phyloP scores from a whole-genome alignment of 2,113 vertebrate genomes.

The Cyphomyrus plagiostoma region DNA sequence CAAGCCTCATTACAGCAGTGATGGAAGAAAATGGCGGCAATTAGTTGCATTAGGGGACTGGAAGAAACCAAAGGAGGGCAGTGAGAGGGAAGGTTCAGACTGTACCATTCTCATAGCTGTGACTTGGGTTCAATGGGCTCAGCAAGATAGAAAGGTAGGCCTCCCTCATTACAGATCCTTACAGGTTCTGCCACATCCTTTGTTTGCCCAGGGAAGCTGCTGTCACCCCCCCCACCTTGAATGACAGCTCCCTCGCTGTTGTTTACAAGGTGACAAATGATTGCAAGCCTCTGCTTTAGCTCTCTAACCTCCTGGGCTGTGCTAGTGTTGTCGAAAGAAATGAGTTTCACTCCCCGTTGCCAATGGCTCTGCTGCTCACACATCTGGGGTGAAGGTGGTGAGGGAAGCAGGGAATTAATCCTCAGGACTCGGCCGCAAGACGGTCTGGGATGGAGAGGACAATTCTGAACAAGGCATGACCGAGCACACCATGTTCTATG shows the following conservation, averaged over 20 bases:
- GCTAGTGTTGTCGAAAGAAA: background rate
- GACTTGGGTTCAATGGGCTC: background rate
- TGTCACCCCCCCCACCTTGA: background rate
- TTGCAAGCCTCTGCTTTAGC: background rate
- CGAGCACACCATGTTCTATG: background rate
- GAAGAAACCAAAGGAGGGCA: background rate
- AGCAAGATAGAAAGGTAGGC: background rate
- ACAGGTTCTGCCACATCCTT: background rate
- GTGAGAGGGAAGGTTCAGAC: background rate
- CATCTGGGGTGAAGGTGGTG: background rate
- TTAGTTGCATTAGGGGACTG: background rate
- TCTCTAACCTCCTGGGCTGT: background rate
- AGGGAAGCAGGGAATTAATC: background rate
- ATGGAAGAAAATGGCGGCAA: background rate
- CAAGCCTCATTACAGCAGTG: slow-evolving; percentile 14
- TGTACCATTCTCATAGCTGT: background rate
- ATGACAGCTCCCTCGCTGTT: background rate
- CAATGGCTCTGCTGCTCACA: background rate
- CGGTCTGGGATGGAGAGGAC: background rate
- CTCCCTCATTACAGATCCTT: background rate
- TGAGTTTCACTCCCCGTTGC: background rate
- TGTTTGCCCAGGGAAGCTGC: background rate
- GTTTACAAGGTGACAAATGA: slow-evolving; percentile 14
- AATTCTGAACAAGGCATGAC: background rate
- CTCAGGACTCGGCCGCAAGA: background rate